phyloP scores from a whole-genome alignment of 2,113 vertebrate species.

The Cyanoliseus patagonus region DNA sequence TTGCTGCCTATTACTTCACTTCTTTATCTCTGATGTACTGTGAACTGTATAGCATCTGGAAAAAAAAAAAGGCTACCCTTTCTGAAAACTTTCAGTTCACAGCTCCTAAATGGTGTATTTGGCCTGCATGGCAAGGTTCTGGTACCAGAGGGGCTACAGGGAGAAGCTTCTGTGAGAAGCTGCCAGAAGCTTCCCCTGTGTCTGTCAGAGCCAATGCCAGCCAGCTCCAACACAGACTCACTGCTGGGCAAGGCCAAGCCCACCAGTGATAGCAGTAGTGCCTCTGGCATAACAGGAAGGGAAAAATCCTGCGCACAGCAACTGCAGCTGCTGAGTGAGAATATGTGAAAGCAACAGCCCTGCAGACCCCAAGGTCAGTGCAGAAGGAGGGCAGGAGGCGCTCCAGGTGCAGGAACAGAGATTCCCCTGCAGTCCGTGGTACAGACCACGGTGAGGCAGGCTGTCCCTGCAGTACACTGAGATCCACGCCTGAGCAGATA shows the following conservation, averaged over 20 bases:
- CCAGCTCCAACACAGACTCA: background rate
- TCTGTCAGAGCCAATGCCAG: background rate
- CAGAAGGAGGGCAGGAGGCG: background rate
- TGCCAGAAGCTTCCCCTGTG: background rate
- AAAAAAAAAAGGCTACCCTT: background rate
- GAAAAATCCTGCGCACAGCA: background rate
- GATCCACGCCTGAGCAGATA: background rate
- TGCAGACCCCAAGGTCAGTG: background rate
- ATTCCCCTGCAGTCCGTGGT: background rate
- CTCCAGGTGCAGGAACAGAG: background rate
- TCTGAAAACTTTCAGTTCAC: background rate
- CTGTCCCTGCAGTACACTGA: background rate
- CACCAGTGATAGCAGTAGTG: background rate
- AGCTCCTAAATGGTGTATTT: background rate
- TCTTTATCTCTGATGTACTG: background rate
- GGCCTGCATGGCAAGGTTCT: background rate
- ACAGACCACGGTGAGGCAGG: background rate
- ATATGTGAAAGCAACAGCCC: background rate
- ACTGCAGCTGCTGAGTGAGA: background rate
- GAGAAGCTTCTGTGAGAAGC: background rate
- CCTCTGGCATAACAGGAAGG: background rate
- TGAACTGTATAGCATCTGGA: background rate
- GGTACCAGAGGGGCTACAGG: background rate
- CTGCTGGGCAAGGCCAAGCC: background rate
- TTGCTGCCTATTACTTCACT: background rate